phyloP scores from a whole-genome alignment of 2,113 vertebrate genomes.

The Varanus komodoensis region DNA sequence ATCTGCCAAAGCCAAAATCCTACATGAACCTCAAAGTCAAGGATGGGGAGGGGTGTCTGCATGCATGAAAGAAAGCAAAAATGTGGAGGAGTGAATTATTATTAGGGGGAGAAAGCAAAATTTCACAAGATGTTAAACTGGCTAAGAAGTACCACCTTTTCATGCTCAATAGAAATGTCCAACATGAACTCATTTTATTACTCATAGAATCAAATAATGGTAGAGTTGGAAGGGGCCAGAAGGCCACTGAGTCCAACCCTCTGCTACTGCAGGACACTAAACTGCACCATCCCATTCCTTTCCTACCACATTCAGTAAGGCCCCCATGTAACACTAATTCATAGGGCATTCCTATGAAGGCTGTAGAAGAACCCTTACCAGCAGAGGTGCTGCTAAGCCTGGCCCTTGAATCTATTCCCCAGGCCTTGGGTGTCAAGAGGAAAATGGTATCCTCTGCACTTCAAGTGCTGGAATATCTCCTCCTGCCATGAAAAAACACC shows the following conservation, averaged over 20 bases:
- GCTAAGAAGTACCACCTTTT: not conserved
- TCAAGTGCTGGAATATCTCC: too few relatives aligned
- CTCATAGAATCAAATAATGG: too few relatives aligned
- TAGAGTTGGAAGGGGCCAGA: too few relatives aligned
- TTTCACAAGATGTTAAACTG: not conserved
- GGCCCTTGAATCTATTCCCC: too few relatives aligned
- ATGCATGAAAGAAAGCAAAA: not conserved
- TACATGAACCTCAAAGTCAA: conserved; percentile 10
- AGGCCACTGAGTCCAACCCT: too few relatives aligned
- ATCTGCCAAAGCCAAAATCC: conserved; percentile 17
- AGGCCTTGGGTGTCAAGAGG: too few relatives aligned
- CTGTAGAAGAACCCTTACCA: not conserved
- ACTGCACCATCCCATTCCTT: too few relatives aligned
- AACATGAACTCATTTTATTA: not conserved
- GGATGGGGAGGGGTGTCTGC: not conserved
- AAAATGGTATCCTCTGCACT: too few relatives aligned
- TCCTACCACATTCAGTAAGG: not conserved
- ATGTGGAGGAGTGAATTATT: not conserved
- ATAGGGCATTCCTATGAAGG: not conserved
- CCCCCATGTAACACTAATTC: too few relatives aligned
- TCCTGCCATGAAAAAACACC: too few relatives aligned
- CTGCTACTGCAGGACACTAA: too few relatives aligned
- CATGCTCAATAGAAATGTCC: not conserved
- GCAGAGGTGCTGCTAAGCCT: too few relatives aligned
- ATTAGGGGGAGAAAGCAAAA: not conserved